A percentile compares a stretch with the other conserved stretches of the same genome.
phyloP scores from a whole-genome alignment of 2,888 invertebrate genomes.

The Lasioglossum villosulum region DNA sequence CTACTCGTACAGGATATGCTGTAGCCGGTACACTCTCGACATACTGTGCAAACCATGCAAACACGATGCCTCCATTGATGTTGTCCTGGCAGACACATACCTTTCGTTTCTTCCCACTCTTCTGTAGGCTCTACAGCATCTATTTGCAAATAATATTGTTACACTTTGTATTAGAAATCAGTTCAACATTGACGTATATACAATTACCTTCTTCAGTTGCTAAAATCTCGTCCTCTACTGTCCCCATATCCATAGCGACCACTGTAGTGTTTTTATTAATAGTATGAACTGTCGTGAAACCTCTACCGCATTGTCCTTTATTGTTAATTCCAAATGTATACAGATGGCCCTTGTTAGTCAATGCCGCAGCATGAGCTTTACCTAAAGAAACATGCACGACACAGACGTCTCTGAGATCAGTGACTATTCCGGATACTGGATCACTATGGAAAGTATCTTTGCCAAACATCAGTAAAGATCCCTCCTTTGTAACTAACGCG shows the following conservation, averaged over 20 bases:
- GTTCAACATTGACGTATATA: neutral
- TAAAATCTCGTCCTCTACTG: conserved; percentile 81
- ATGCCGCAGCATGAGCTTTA: conserved; percentile 97
- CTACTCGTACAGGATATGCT: conserved; percentile 93
- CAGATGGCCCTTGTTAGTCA: conserved; percentile 95
- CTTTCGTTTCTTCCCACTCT: conserved; percentile 86
- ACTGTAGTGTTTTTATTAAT: conserved; percentile 84
- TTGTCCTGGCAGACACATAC: conserved; percentile 88
- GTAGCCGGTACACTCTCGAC: conserved; percentile 97
- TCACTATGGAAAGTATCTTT: conserved; percentile 96
- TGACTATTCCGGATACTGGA: conserved; percentile 88
- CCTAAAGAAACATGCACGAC: conserved; percentile 91
- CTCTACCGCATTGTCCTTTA: conserved; percentile 98
- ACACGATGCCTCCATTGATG: conserved; percentile 93
- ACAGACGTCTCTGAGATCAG: conserved; percentile 90
- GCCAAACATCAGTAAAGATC: conserved; percentile 96
- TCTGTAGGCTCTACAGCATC: conserved; percentile 84
- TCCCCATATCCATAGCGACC: conserved; percentile 87
- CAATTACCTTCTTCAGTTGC: conserved; percentile 80
- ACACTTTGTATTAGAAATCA: neutral
- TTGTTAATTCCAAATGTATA: conserved; percentile 99
- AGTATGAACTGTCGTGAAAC: conserved; percentile 87
- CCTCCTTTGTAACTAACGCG: conserved; percentile 95
- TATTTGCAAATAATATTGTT: conserved; percentile 37
- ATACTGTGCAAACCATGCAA: conserved; percentile 95